Base-by-base conservation (phyloP, 2,888 invertebrate genomes). In the Hyposoter didymator region DNA sequence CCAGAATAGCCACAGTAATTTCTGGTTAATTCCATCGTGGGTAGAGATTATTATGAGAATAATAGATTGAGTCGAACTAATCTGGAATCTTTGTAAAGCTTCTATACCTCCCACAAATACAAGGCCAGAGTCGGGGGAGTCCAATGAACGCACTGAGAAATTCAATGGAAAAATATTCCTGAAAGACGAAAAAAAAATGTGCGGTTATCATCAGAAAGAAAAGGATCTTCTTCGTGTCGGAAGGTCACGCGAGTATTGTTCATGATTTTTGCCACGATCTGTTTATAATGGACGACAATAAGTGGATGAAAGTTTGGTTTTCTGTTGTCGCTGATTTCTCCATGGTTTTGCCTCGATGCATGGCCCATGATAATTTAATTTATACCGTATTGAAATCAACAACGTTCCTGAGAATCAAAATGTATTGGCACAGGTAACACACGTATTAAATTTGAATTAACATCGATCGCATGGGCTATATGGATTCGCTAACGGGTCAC, bases 391-490 rank as follows among this genome's bases (percentile, higher is more conserved):
- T 55, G 55, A 12, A 55, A 22, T 22, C 14, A 55, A 28, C 22
- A 55, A 12, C 22, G 3, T 55, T 10, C 12, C 12, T 55, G 22
- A 28, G 22, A 28, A 55, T 22, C 1, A 55, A 1, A 22, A 22
- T 55, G 55, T 12, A 55, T 55, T 55, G 22, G 12, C 28, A 28
- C 55, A 55, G 12, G 12, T 55, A 28, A 28, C n/a, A 22, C 22
- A 55, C 12, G 12, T 78, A 67, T 78, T 73, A 83, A 47, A 78
- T 83, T 78, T 59, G 49, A 55, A 22, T 83, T 78, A 78, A 73
- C 59, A 73, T 67, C 72, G 67, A 66, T 78, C 45, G 19, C 12
- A 19, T 45, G 72, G 52, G 62, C 45, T 66, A 19, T 66, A 12
- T 66, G 59, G 43, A 35, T 35, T 39, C 70, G 45, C 17, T 55